Conservation (phyloP, 2,888 invertebrate genomes). For the Entomobrya multifasciata region DNA sequence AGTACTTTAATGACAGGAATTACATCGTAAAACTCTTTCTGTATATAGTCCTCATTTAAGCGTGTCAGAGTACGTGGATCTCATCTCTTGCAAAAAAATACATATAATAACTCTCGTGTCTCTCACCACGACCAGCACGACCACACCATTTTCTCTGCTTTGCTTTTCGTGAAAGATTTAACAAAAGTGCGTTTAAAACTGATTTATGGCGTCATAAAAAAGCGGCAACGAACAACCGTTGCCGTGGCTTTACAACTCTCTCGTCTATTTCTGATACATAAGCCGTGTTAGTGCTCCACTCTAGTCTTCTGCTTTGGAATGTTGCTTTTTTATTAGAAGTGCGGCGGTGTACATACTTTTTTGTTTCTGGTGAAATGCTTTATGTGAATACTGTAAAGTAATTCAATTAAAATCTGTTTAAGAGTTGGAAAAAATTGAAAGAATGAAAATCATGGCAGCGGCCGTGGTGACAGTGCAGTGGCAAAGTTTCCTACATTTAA, state of each 20-base stretch:
- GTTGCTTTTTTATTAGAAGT: no score
- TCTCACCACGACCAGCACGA: neutral
- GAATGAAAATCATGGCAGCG: neutral
- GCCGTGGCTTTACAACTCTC: neutral
- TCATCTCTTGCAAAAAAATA: neutral
- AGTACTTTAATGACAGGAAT: no score
- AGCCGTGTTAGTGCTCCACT: no score
- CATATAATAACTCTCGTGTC: neutral
- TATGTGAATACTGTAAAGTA: constrained; percentile 36
- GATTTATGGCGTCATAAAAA: constrained; percentile 63
- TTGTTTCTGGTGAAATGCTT: constrained; percentile 5
- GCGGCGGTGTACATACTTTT: no score
- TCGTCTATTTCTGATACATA: neutral
- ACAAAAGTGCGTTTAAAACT: constrained; percentile 60
- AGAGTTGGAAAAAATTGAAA: constrained; percentile 8
- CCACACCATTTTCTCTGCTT: neutral
- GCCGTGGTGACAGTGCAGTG: neutral
- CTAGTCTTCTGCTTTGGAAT: neutral
- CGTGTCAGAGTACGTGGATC: neutral
- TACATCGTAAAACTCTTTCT: neutral
- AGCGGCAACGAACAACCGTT: constrained; percentile 12
- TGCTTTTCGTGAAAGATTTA: constrained; percentile 30
- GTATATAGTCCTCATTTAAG: neutral
- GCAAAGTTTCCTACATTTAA: neutral
- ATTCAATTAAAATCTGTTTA: constrained; percentile 65